Evolutionary conservation across 2,797 vertebrate genomes (phyloP).

Genomic region (Cuniculus paca): DNA sequence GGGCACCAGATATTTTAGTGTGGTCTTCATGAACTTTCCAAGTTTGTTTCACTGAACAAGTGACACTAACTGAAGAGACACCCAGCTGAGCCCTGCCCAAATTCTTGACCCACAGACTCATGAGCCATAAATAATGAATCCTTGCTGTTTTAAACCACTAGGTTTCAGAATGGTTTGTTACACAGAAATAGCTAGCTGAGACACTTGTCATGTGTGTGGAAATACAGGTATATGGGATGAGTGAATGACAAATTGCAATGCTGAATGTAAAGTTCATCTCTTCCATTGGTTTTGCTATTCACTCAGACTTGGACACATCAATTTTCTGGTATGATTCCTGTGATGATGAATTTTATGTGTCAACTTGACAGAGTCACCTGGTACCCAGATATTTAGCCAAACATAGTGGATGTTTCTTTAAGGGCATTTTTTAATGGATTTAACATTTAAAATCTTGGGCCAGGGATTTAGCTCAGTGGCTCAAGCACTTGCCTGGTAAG

Average conservation of each 20-base stretch:
- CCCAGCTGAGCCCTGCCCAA: neutral
- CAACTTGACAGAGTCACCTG: neutral
- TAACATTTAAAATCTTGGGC: conserved; percentile 49
- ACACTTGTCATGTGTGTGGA: neutral
- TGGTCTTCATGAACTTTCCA: neutral
- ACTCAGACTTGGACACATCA: neutral
- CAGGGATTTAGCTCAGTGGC: no score
- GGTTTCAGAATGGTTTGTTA: conserved; percentile 22
- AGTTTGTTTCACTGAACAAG: neutral
- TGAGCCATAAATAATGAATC: conserved; percentile 24
- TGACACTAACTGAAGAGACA: neutral
- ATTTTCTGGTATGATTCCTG: neutral
- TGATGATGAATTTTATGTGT: neutral
- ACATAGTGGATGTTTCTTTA: neutral
- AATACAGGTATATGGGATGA: neutral
- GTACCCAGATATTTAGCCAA: conserved; percentile 19
- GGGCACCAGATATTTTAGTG: neutral
- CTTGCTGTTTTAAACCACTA: neutral
- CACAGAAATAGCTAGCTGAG: neutral
- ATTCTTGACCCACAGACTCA: conserved; percentile 15
- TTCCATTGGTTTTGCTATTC: neutral
- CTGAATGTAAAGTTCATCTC: neutral
- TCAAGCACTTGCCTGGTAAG: no score
- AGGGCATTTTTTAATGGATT: neutral
- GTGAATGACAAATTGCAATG: neutral